These are phyloP conservation scores for Yasuhikotakia modesta DNA, from an alignment of 2,797 vertebrate species.

Conservation along the genomic window DNA sequence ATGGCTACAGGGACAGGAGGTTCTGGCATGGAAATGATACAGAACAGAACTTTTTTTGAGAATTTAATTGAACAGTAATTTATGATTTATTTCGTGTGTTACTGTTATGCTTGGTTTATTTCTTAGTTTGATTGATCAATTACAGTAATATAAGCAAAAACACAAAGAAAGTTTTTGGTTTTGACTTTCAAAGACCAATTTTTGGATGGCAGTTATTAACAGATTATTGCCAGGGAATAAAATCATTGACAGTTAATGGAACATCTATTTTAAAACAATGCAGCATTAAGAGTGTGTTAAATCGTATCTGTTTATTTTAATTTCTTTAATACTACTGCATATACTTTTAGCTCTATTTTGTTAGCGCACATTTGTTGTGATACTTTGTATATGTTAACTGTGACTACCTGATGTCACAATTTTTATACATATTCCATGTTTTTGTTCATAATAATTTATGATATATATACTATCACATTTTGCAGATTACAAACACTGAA, in stretches of 20 bases:
- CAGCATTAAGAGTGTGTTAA: conserved; percentile 1
- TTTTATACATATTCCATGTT: conserved; percentile 32
- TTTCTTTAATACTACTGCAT: conserved; percentile 43
- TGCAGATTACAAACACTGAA: conserved; percentile 7
- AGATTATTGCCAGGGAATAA: not conserved
- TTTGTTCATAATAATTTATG: conserved; percentile 45
- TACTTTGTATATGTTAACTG: conserved; percentile 28
- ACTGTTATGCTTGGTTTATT: conserved; percentile 31
- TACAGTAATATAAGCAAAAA: conserved; percentile 7
- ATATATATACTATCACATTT: conserved; percentile 25
- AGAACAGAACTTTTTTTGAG: conserved; percentile 36
- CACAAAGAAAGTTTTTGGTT: conserved; percentile 3
- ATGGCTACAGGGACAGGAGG: conserved; percentile 9
- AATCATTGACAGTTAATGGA: not conserved
- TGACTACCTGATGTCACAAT: conserved; percentile 32
- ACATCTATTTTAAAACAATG: not conserved
- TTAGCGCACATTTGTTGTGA: conserved; percentile 16
- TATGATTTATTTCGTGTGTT: conserved; percentile 39
- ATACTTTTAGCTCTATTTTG: conserved; percentile 39
- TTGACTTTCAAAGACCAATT: conserved; percentile 5
- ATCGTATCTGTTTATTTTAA: conserved; percentile 12
- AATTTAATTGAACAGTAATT: conserved; percentile 25
- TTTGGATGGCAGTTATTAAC: not conserved
- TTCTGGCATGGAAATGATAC: conserved; percentile 26
- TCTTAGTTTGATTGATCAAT: not conserved